These are phyloP conservation scores for Drosophila pachea DNA, from an alignment of 1,140 invertebrate genomes.

Conservation along the genomic window DNA sequence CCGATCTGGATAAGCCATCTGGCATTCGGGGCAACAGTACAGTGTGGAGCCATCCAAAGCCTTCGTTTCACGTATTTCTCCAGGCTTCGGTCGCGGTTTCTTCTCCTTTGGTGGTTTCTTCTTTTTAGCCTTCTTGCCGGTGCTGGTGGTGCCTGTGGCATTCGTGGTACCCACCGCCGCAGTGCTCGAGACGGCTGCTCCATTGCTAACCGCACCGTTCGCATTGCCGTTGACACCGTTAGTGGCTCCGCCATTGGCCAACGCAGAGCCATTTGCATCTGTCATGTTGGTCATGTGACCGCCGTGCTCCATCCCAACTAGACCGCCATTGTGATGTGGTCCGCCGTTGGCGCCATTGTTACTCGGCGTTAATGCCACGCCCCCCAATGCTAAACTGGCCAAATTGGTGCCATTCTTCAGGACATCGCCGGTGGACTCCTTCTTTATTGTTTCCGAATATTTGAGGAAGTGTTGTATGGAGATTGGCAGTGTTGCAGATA, in stretches of 20 bases:
- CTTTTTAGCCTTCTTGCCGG: constrained; percentile 90
- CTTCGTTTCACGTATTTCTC: constrained; percentile 89
- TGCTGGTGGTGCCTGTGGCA: constrained; percentile 69
- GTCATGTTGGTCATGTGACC: constrained; percentile 71
- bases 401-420: constrained; percentile 77
- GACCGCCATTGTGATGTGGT: constrained; percentile 63
- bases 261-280: constrained; percentile 60
- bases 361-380: constrained; percentile 67
- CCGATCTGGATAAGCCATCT: constrained; percentile 91
- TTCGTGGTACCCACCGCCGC: constrained; percentile 65
- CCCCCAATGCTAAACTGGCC: constrained; percentile 73
- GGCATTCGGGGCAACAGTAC: constrained; percentile 92
- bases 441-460: constrained; percentile 79
- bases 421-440: constrained; percentile 76
- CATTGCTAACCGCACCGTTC: constrained; percentile 63
- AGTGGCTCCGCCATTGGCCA: constrained; percentile 58
- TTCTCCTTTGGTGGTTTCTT: constrained; percentile 85
- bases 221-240: constrained; percentile 68
- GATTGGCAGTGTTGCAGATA: constrained; percentile 79
- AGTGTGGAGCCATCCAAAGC: constrained; percentile 90
- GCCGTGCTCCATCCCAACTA: constrained; percentile 73
- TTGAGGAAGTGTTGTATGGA: constrained; percentile 79
- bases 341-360: constrained; percentile 62
- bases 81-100: constrained; percentile 87
- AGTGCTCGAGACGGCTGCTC: constrained; percentile 61